These are phyloP conservation scores for Crematogaster levior DNA, from an alignment of 2,888 invertebrate species.

Conservation along the genomic window DNA sequence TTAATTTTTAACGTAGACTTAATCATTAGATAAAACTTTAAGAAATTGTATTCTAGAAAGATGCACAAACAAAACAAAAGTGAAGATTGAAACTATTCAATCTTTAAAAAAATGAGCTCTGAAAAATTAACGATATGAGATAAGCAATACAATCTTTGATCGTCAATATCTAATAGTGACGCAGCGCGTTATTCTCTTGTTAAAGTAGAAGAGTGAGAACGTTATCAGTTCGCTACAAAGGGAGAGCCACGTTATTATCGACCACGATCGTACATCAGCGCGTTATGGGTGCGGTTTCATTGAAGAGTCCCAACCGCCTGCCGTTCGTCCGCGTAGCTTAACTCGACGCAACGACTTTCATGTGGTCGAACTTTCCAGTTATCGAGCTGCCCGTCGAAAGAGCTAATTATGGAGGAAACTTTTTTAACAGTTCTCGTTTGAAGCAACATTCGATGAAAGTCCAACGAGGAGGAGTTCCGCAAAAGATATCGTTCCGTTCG, in stretches of 20 bases:
- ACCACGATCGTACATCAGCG: not conserved
- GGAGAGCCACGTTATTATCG: slow-evolving; percentile 5
- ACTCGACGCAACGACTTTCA: slow-evolving; percentile 50
- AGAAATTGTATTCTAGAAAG: not conserved
- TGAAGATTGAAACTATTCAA: not conserved
- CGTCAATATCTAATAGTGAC: not conserved
- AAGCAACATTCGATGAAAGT: slow-evolving; percentile 39
- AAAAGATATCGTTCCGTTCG: slow-evolving; percentile 1
- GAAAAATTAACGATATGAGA: not conserved
- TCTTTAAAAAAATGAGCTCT: not conserved
- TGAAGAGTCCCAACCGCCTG: slow-evolving; percentile 26
- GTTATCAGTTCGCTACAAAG: not conserved
- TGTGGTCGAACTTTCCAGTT: slow-evolving; percentile 52
- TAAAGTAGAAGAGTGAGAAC: slow-evolving; percentile 11
- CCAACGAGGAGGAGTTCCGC: slow-evolving; percentile 1
- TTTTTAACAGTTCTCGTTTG: slow-evolving; percentile 41
- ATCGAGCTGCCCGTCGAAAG: slow-evolving; percentile 23
- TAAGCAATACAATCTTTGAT: not conserved
- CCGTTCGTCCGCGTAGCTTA: slow-evolving; percentile 34
- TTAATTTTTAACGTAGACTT: not conserved
- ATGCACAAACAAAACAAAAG: too few relatives aligned
- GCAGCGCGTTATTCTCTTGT: not conserved
- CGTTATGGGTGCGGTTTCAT: slow-evolving; percentile 15
- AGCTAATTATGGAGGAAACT: slow-evolving; percentile 45
- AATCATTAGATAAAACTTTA: not conserved